Evolutionary conservation across 1,140 invertebrate genomes (phyloP).

Genomic region (Hormaphis cornu): DNA sequence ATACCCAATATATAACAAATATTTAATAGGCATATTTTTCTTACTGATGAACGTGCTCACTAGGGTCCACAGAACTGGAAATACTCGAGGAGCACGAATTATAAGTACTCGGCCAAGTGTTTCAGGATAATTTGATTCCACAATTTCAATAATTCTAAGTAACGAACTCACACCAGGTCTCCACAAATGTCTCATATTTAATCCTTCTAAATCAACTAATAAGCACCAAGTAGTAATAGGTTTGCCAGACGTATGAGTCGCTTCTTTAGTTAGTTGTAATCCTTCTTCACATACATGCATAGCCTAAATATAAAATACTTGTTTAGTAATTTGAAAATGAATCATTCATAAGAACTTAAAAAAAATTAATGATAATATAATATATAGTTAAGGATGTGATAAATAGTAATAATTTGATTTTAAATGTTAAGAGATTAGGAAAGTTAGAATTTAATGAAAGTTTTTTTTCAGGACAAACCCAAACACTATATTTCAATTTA

Average conservation of each 20-base stretch:
- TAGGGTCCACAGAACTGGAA: constrained; percentile 94
- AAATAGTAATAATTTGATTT: no score
- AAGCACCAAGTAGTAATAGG: constrained; percentile 83
- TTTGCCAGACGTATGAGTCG: constrained; percentile 59
- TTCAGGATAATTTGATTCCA: constrained; percentile 93
- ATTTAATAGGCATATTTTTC: constrained; percentile 18
- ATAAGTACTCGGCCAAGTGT: constrained; percentile 84
- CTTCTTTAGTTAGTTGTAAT: constrained; percentile 70
- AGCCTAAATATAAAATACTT: constrained; percentile 48
- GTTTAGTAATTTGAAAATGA: no score
- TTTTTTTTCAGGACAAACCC: no score
- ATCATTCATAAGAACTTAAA: not conserved
- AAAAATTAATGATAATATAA: not conserved
- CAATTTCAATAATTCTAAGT: constrained; percentile 87
- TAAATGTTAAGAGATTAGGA: no score
- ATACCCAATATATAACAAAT: not conserved
- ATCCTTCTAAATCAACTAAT: constrained; percentile 83
- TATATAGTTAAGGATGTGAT: no score
- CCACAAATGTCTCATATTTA: constrained; percentile 94
- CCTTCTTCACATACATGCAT: constrained; percentile 81
- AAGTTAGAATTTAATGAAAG: no score
- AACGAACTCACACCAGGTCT: constrained; percentile 81
- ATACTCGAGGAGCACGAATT: constrained; percentile 79
- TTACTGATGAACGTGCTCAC: constrained; percentile 88
- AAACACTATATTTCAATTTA: no score